Evolutionary conservation across 2,113 vertebrate species (phyloP).

Genomic region (Chloebia gouldiae): DNA sequence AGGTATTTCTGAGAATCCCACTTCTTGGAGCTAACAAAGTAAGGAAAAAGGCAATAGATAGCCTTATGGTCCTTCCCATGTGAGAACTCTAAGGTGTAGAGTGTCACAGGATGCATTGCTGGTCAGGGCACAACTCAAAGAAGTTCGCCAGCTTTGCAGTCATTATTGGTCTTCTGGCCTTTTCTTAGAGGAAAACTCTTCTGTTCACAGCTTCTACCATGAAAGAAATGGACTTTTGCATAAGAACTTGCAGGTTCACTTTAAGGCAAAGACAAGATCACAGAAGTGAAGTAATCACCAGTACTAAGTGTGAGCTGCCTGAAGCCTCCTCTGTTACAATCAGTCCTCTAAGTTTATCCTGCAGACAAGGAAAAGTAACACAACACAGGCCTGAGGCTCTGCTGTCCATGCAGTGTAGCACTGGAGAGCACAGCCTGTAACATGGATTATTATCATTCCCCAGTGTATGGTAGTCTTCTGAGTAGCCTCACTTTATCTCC

Average conservation of each 20-base stretch:
- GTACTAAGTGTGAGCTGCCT: background rate
- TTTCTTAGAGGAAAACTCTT: background rate
- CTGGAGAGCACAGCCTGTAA: background rate
- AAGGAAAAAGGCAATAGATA: background rate
- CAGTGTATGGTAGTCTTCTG: background rate
- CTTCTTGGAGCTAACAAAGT: background rate
- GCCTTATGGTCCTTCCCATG: background rate
- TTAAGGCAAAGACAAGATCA: background rate
- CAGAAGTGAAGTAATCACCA: fast-evolving
- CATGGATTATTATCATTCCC: background rate
- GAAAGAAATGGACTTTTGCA: background rate
- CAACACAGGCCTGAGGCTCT: fast-evolving
- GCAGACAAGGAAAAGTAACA: background rate
- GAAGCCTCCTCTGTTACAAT: background rate
- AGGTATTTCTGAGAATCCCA: background rate
- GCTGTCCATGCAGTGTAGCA: background rate
- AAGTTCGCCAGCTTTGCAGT: background rate
- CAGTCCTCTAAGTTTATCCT: background rate
- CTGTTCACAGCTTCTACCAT: background rate
- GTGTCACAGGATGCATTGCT: background rate
- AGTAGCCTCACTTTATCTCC: background rate
- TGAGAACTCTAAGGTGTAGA: background rate
- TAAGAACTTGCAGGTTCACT: background rate
- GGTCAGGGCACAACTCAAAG: background rate
- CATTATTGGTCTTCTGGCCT: background rate